Base-by-base conservation (phyloP, 2,888 invertebrate genomes). In the Zeuzera pyrina region DNA sequence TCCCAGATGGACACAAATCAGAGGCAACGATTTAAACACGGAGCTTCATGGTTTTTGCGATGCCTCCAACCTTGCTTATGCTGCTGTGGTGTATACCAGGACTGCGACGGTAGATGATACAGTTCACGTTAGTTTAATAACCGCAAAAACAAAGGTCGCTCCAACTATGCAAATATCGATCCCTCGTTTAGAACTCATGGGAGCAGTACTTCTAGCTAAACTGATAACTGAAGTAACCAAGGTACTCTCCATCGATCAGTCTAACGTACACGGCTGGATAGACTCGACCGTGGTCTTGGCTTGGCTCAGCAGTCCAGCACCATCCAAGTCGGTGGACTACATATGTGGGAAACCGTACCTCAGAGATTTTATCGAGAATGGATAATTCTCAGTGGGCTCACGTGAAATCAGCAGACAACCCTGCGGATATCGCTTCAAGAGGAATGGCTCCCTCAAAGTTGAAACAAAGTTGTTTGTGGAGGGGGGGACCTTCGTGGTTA, bases 141-240 rank as follows among this genome's bases (percentile, higher is more conserved):
- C n/a, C n/a, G n/a, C n/a, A n/a, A n/a, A n/a, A n/a, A 43, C 45
- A 1, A 47, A 36, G 19, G 46, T 50, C 6, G 43, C 47, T 0
- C 49, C 47, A 2, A 15, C 47, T 2, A 49, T 47, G 32, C 41
- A 43, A 33, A n/a, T 47, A 6, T 34, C 45, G 2, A 27, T 49
- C 7, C 49, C 47, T 3, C 34, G 34, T 12, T 28, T 49, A 2
- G 48, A 52, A 19, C 35, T 49, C 1, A 47, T 47, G 30, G 49
- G 33, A 1, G 48, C 49, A 3, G 36, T 39, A 5, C 21, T 52
- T 10, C 19, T 45, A 2, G 29, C 34, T 1, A 33, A 34, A 19
- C 27, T 43, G 2, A 41, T 2, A 30, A 4, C 21, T 14, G 41
- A 42, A 28, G 13, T 44, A 7, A 11, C 29, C 13, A 33, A 31